Evolutionary conservation across 1,140 invertebrate species (phyloP), one percentile per base, ranked within the genome.

Genomic region (Drosophila willistoni): DNA sequence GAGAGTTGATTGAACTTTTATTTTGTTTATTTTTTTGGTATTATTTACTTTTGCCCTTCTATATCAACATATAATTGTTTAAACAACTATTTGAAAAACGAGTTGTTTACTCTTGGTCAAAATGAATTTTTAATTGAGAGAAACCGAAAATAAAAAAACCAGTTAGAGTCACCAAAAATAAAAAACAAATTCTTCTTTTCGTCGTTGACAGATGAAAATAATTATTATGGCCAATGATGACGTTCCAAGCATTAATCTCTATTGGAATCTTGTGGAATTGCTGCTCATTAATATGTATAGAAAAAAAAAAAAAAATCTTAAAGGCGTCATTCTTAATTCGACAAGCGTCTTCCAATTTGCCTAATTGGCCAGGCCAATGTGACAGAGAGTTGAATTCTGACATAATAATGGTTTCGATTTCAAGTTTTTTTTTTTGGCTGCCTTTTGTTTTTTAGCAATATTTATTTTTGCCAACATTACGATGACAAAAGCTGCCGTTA

Each of bases 291-390:
- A 77, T 77, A 77, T 77, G 56, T 66, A 77, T 76, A 81, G 56
- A 71, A 68, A 64, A 51, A 51, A 2, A n/a, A 47, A 17, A 47
- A 7, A 17, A 14, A 17, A 14, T 22, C 61, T 47, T 33, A 3
- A 34, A 64, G 56, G 51, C 67, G 71, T 77, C 75, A 86, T 81
- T 71, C 39, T 73, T 79, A 87, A 87, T 83, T 87, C 51, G 64
- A 68, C 71, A 71, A 68, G 74, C 83, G 79, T 79, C 51, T 87
- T 75, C 62, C 73, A 69, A 83, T 89, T 87, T 87, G 84, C 83
- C 79, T 86, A 87, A 86, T 86, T 87, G 83, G 79, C 25, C 73
- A 68, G 71, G n/a, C 72, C 44, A 22, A 51, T 41, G 71, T 73
- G 51, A 79, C 60, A 68, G 56, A 59, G 10, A 13, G 60, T 22